Conservation (phyloP, 30 jellyfish, hydroid and myxozoan species). For the Pelagia noctiluca region DNA sequence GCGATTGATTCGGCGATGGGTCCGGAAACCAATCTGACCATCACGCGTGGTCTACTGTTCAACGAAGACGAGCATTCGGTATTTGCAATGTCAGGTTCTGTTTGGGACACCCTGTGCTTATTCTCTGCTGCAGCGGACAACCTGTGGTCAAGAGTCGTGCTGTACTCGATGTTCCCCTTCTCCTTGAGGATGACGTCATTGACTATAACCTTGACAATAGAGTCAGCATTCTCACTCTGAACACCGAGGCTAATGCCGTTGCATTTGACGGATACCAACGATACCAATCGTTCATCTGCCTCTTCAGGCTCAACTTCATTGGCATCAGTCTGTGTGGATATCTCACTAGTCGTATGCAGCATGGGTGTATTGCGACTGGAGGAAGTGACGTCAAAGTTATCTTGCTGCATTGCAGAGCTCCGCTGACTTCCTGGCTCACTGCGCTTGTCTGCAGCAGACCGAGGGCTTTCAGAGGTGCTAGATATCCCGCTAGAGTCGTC, state of each 20-base stretch:
- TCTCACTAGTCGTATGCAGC: slow-evolving; percentile 1
- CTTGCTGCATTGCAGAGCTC: neutral
- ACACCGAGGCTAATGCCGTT: slow-evolving; percentile 65
- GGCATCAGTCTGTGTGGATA: slow-evolving; percentile 39
- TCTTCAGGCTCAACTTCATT: slow-evolving; percentile 4
- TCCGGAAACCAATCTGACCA: slow-evolving; percentile 78
- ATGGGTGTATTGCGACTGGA: too few relatives aligned
- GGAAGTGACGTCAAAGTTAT: slow-evolving; percentile 23
- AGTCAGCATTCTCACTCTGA: slow-evolving; percentile 59
- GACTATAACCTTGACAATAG: slow-evolving; percentile 69
- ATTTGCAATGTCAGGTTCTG: slow-evolving; percentile 8
- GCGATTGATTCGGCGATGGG: slow-evolving; percentile 79
- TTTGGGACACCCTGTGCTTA: too few relatives aligned
- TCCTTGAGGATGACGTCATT: slow-evolving; percentile 64
- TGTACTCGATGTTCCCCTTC: slow-evolving; percentile 75
- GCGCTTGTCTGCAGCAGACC: slow-evolving; percentile 26
- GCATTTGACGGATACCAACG: slow-evolving; percentile 79
- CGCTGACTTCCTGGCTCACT: too few relatives aligned
- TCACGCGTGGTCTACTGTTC: slow-evolving; percentile 48
- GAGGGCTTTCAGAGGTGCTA: slow-evolving; percentile 35
- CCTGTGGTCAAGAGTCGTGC: slow-evolving; percentile 79
- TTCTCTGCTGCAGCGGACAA: slow-evolving; percentile 29
- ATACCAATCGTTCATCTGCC: slow-evolving; percentile 69
- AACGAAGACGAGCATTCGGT: slow-evolving; percentile 16
- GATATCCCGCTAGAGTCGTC: slow-evolving; percentile 57